Evolutionary conservation across 2,888 invertebrate species (phyloP).

Genomic region (Synergus gifuensis): DNA sequence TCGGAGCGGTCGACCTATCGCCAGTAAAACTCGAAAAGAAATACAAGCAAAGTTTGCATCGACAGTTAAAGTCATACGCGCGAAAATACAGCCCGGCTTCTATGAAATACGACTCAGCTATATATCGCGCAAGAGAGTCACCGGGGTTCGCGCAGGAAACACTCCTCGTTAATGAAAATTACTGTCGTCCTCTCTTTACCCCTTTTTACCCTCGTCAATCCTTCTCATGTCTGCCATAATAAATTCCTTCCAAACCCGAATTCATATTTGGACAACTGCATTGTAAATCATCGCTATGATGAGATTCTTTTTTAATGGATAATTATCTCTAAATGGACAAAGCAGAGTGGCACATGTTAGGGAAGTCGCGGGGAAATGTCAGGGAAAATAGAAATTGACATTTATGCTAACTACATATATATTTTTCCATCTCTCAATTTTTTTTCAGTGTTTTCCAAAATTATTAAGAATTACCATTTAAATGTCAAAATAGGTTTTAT

Average conservation of each 20-base stretch:
- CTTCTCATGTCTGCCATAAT: neutral
- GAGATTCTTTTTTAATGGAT: neutral
- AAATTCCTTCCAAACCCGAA: constrained; percentile 24
- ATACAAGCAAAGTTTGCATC: constrained; percentile 70
- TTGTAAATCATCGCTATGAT: neutral
- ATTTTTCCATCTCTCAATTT: too few relatives aligned
- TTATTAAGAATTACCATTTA: too few relatives aligned
- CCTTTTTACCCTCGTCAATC: neutral
- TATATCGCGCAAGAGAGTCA: neutral
- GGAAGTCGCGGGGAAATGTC: too few relatives aligned
- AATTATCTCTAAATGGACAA: too few relatives aligned
- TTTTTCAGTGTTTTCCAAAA: too few relatives aligned
- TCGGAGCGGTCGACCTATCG: constrained; percentile 35
- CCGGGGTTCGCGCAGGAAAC: neutral
- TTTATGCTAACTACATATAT: too few relatives aligned
- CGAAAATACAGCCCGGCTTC: constrained; percentile 71
- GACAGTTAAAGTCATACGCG: constrained; percentile 76
- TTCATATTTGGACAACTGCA: constrained; percentile 10
- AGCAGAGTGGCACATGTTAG: too few relatives aligned
- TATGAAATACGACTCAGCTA: constrained; percentile 33
- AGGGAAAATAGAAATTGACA: too few relatives aligned
- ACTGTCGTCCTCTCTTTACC: constrained; percentile 22
- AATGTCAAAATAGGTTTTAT: too few relatives aligned
- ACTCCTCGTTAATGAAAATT: constrained; percentile 39
- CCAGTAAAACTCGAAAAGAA: constrained; percentile 72